Base-by-base conservation (phyloP, 2,888 invertebrate species). In the Lasioglossum figueresi region DNA sequence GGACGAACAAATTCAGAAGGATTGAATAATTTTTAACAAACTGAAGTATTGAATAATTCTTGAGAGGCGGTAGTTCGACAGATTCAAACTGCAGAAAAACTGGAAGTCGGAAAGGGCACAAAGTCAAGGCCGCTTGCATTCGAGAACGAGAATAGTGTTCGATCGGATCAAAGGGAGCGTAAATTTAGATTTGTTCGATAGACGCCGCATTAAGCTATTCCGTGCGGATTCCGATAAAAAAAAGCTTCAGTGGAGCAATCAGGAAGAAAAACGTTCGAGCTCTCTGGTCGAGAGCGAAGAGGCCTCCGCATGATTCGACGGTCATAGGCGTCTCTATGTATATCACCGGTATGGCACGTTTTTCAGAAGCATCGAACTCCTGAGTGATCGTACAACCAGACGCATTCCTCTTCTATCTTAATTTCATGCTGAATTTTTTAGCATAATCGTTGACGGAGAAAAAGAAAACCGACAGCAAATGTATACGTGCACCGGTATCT, bases 51-150 rank as follows among this genome's bases (percentile, higher is more conserved):
- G 23, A 45, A 16, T 12, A 16, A 34, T 31, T 66, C 19, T 1
- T 4, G 68, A n/a, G 3, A 37, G 19, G 8, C 8, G 0, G 23
- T 5, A 37, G 19, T 68, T 37, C 23, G 4, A 19, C 23, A 23
- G 6, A 63, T 63, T 48, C 23, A 14, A 14, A 59, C 43, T 12
- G 37, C 27, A 52, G 10, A 10, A 52, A 68, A 59, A 71, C 2
- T 66, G 23, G 68, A 40, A 43, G 74, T 63, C 56, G 74, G 66
- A n/a, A 72, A 59, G 80, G 79, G 72, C 79, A 82, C 84, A 87
- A 87, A 87, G 87, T 88, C 87, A 88, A 88, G 87, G 88, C 80
- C 88, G 59, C 59, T 27, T 45, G 84, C 72, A 73, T 71, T 80
- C 70, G 45, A 76, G 71, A 72, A 70, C 75, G 83, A 48, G 76